Conservation (phyloP, 2,113 vertebrate genomes). For the Sinosuthora webbiana region DNA sequence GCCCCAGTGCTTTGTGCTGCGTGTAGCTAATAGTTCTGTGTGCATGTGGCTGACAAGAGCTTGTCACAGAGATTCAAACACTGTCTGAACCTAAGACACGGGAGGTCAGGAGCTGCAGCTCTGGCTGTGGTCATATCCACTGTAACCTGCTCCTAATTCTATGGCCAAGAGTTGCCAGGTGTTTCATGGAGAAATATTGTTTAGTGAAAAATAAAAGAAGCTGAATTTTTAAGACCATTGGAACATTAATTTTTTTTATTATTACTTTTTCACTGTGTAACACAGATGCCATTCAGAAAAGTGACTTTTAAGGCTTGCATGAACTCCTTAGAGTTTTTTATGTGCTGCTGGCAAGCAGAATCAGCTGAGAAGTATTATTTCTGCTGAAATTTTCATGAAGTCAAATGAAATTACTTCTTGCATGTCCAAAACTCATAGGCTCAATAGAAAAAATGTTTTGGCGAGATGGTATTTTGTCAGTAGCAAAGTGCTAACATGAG, state of each 20-base stretch:
- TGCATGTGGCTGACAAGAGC: background rate
- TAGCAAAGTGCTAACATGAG: background rate
- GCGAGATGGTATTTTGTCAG: background rate
- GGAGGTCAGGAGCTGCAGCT: background rate
- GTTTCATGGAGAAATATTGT: background rate
- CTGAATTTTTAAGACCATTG: background rate
- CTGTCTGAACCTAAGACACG: background rate
- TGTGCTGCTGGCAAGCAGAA: background rate
- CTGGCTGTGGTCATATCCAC: background rate
- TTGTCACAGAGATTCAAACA: background rate
- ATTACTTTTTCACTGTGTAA: background rate
- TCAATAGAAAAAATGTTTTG: background rate
- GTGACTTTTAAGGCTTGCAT: background rate
- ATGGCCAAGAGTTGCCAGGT: background rate
- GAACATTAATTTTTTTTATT: background rate
- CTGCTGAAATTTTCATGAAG: background rate
- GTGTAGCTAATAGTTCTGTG: background rate
- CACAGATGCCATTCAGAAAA: background rate
- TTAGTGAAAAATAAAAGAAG: background rate
- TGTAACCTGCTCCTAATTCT: background rate
- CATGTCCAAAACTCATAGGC: background rate
- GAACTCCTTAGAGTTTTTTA: background rate
- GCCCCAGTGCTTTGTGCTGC: background rate
- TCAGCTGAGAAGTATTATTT: background rate
- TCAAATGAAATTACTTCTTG: background rate